A percentile compares a stretch with the other conserved stretches of the same genome.
Conservation (phyloP, 1,140 invertebrate species). For the Metopolophium dirhodum region DNA sequence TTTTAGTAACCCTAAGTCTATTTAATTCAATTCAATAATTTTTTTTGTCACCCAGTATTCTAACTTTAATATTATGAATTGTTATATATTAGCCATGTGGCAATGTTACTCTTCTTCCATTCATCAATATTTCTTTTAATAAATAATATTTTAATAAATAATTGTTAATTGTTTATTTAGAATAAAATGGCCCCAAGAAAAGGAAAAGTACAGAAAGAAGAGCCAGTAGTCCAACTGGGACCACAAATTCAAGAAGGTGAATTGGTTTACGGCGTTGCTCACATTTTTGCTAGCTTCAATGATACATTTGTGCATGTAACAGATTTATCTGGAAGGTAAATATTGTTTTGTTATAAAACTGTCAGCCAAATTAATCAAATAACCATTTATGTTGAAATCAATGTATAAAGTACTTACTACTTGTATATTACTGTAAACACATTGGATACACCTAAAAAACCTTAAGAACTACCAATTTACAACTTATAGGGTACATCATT, state of each 20-base stretch:
- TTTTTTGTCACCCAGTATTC: not conserved
- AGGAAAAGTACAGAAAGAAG: slow-evolving; percentile 95
- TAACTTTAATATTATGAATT: not conserved
- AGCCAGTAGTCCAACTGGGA: slow-evolving; percentile 94
- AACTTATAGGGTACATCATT: not conserved
- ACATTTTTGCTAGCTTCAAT: slow-evolving; percentile 99
- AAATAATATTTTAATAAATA: too few species aligned
- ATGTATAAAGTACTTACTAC: not conserved
- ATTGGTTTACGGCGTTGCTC: slow-evolving; percentile 97
- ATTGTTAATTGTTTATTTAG: not conserved
- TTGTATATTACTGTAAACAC: not conserved
- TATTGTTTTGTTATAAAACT: not conserved
- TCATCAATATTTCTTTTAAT: too few species aligned
- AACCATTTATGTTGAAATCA: not conserved
- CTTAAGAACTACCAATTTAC: too few species aligned
- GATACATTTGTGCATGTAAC: slow-evolving; percentile 99
- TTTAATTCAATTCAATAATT: not conserved
- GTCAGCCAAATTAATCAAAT: not conserved
- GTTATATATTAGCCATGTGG: slow-evolving; percentile 15
- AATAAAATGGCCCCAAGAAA: slow-evolving; percentile 91
- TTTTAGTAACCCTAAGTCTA: not conserved
- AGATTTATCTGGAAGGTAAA: slow-evolving; percentile 92
- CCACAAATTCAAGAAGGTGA: slow-evolving; percentile 97
- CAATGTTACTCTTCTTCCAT: not conserved
- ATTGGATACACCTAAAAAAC: not conserved